Base-by-base conservation (phyloP, 2,797 vertebrate species). In the Characodon lateralis region DNA sequence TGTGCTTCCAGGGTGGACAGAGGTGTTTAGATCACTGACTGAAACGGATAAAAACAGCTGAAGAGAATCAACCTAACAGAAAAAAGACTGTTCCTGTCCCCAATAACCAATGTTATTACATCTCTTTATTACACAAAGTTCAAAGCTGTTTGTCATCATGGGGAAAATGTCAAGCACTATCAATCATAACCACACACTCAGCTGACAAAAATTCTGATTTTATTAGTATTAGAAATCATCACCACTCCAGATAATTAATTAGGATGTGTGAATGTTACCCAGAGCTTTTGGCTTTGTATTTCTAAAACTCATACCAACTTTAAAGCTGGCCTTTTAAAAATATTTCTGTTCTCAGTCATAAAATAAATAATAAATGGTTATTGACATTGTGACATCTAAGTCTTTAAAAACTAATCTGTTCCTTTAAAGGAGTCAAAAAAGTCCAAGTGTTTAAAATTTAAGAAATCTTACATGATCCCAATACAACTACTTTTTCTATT, bases 1-100 rank as follows among this genome's bases (percentile, higher is more conserved):
- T 26, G 46, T 31, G 24, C 24, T 73, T 72, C 35, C 35, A 72
- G 53, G 51, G 61, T 3, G 74, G 24, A 81, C 28, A 76, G 31
- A 43, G 13, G 5, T 48, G 16, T 76, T 79, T 35, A 55, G 28
- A 41, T 48, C 53, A n/a, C 41, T 51, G 39, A 13, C 12, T 50
- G 14, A 35, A 65, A 5, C 18, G 65, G 43, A 31, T 35, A 7
- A 14, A 13, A 4, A 43, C 56, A 65, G 69, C 31, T 22, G n/a
- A 72, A 68, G 31, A 71, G 63, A 58, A 26, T 55, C n/a, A 48
- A n/a, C 10, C 6, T 2, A 78, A 53, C 10, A 46, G 31, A 9
- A 70, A 31, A 5, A 59, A 7, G 13, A 41, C 31, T 59, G 69
- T 58, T 61, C 12, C 22, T 51, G 22, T 0, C 10, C 41, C 6